Base-by-base conservation (phyloP, 2,888 invertebrate genomes). In the Selenia dentaria region DNA sequence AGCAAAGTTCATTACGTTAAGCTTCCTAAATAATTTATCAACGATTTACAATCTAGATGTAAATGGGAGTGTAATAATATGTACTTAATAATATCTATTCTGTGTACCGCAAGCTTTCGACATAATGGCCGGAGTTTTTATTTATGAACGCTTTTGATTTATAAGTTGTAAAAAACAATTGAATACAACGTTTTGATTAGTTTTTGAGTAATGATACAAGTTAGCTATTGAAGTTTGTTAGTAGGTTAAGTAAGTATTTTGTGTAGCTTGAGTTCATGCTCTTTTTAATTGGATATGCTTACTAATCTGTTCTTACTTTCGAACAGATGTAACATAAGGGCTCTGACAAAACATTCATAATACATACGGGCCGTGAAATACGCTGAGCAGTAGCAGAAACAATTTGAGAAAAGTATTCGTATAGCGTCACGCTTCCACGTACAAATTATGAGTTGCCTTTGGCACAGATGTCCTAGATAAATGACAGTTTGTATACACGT, bases 1-100 rank as follows among this genome's bases (percentile, higher is more conserved):
- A 69, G 57, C 71, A 69, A 74, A 80, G 79, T 79, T 74, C 72
- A 71, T 29, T 45, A 69, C 41, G 39, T 59, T 70, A 66, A 67
- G 62, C 74, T 78, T 79, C 83, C 78, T 81, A 79, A 81, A 79
- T 78, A 70, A 70, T 70, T 77, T 77, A 68, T 62, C 59, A 43
- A 54, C 52, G 58, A 66, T 62, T 64, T 61, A 72, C 51, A 54
- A 59, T 56, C 57, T 54, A 46, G 39, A 49, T 44, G 45, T 38
- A 35, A 54, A 45, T 36, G 40, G 28, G 27, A 26, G 12, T 28
- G 40, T 52, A 57, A 46, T 49, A 44, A 33, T 46, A 27, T 33
- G 41, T 28, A 28, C 32, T 31, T 41, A 40, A 36, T 46, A 20
- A 33, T 37, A 41, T 25, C 29, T 31, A 37, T 29, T 37, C 28